A percentile compares a stretch with the other conserved stretches of the same genome.
Conservation (phyloP, 2,113 vertebrate species). For the Chloebia gouldiae region DNA sequence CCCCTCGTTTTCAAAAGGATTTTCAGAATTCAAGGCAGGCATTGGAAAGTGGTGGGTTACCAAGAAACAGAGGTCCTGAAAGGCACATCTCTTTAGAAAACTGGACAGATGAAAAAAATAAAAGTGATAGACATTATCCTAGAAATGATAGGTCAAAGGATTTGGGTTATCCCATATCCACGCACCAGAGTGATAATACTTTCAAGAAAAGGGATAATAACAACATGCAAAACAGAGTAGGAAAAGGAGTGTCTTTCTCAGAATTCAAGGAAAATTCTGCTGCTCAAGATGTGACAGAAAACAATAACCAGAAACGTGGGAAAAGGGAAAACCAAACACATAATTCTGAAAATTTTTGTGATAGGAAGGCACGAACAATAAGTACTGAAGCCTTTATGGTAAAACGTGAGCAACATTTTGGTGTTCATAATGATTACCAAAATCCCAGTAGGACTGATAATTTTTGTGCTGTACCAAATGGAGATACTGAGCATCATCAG, state of each 20-base stretch:
- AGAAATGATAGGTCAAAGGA: slow-evolving; percentile 83
- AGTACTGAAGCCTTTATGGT: slow-evolving; percentile 73
- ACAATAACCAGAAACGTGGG: slow-evolving; percentile 81
- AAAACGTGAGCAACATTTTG: slow-evolving; percentile 78
- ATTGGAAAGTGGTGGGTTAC: slow-evolving; percentile 74
- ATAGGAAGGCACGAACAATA: slow-evolving; percentile 77
- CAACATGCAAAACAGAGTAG: slow-evolving; percentile 71
- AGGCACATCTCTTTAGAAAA: slow-evolving; percentile 74
- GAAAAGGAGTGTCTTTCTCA: slow-evolving; percentile 63
- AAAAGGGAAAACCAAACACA: slow-evolving; percentile 80
- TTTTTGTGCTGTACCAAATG: slow-evolving; percentile 83
- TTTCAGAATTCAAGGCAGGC: slow-evolving; percentile 81
- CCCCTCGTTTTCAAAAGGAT: slow-evolving; percentile 92
- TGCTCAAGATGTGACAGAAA: slow-evolving; percentile 74
- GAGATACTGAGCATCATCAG: slow-evolving; percentile 78
- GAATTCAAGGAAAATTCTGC: slow-evolving; percentile 77
- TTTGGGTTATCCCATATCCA: slow-evolving; percentile 57
- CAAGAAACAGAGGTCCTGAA: slow-evolving; percentile 80
- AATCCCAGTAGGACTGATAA: slow-evolving; percentile 71
- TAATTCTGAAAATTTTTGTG: slow-evolving; percentile 78
- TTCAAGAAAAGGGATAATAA: slow-evolving; percentile 85
- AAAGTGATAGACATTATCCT: slow-evolving; percentile 73
- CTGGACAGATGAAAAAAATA: slow-evolving; percentile 78
- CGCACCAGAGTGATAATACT: slow-evolving; percentile 70
- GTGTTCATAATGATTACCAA: slow-evolving; percentile 71